These are phyloP conservation scores for Noctuana brunneofusca DNA, from an alignment of 2,888 invertebrate genomes.

Conservation along the genomic window DNA sequence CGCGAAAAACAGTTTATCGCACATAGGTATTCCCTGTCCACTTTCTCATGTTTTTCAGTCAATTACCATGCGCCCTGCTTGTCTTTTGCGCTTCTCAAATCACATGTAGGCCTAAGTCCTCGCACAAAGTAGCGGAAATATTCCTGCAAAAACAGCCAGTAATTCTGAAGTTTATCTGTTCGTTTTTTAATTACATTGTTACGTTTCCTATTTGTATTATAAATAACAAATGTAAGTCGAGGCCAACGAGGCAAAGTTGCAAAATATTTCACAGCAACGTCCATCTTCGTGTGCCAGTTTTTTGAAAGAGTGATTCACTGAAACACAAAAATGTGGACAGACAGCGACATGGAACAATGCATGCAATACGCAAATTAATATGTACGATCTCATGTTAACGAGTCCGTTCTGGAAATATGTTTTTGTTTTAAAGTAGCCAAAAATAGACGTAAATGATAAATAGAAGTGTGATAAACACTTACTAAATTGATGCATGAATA, in stretches of 20 bases:
- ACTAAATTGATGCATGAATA: too few relatives aligned
- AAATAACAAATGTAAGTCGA: background rate
- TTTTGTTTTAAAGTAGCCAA: background rate
- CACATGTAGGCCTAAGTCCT: too few relatives aligned
- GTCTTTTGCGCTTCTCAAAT: background rate
- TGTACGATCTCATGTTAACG: background rate
- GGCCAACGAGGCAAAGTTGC: background rate
- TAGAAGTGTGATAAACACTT: background rate
- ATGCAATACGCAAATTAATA: background rate
- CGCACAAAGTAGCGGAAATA: too few relatives aligned
- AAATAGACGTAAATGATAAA: background rate
- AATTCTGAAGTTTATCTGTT: too few relatives aligned
- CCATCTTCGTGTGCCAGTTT: conserved; percentile 2
- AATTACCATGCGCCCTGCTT: background rate
- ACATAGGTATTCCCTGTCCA: too few relatives aligned
- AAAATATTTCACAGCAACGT: background rate
- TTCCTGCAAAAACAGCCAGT: too few relatives aligned
- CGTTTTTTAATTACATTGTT: too few relatives aligned
- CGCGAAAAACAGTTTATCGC: too few relatives aligned
- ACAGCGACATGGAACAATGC: conserved; percentile 7
- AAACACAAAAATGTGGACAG: conserved; percentile 19
- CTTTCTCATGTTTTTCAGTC: too few relatives aligned
- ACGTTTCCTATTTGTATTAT: too few relatives aligned
- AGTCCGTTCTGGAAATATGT: background rate
- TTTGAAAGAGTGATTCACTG: conserved; percentile 7